Conservation (phyloP, 2,797 vertebrate species). For the Adrianichthys oophorus region DNA sequence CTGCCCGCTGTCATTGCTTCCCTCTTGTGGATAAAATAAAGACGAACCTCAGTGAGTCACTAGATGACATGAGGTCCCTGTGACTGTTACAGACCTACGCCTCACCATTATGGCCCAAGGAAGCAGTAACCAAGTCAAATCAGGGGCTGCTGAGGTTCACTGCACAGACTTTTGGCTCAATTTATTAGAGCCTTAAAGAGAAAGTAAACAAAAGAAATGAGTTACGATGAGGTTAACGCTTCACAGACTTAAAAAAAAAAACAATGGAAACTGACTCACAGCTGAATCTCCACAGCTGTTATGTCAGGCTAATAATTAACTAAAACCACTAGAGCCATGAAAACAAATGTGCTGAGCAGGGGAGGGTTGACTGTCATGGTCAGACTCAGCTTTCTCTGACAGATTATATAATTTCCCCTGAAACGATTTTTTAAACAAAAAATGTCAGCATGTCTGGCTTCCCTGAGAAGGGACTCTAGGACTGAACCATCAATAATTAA, state of each 20-base stretch:
- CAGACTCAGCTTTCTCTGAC: no score
- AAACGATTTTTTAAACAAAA: no score
- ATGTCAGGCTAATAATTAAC: not conserved
- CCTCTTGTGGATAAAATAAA: slow-evolving; percentile 14
- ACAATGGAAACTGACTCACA: not conserved
- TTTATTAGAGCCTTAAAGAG: no score
- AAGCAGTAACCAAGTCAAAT: not conserved
- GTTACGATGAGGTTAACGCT: not conserved
- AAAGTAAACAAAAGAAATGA: no score
- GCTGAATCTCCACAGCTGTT: not conserved
- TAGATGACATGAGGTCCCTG: not conserved
- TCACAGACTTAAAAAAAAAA: not conserved
- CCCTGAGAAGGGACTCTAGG: not conserved
- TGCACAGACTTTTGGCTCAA: no score
- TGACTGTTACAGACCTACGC: not conserved
- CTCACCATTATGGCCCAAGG: not conserved
- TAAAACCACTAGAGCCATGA: not conserved
- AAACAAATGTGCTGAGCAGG: slow-evolving; percentile 1
- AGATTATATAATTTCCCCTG: no score
- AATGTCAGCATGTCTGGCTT: no score
- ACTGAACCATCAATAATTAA: not conserved
- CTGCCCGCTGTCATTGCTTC: slow-evolving; percentile 11
- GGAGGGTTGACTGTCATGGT: not conserved
- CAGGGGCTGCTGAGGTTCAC: not conserved
- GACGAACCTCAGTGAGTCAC: not conserved